Base-by-base conservation (phyloP, 1,140 invertebrate species). In the Caerostris extrusa region DNA sequence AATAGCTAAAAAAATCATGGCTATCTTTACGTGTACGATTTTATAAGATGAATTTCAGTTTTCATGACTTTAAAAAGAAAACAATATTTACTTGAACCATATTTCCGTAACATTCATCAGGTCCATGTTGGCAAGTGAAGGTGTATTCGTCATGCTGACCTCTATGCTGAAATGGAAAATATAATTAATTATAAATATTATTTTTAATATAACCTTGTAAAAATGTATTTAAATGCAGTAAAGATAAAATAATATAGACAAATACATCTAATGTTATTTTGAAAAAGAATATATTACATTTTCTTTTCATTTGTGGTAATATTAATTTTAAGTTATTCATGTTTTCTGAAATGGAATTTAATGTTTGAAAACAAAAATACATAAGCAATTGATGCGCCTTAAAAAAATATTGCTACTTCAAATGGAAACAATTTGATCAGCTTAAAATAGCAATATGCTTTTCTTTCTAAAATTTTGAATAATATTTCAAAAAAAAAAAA, bases 91-190 rank as follows among this genome's bases (percentile, higher is more conserved):
- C 94, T 71, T 95, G 95, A 17, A 95, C 93, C 83, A 91, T 95
- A 69, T 95, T 95, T 50, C 95, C 95, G 6, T 93, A 81, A 64
- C 95, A 95, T 94, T 95, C 95, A 5, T 90, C 92, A 8, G 91
- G 81, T 19, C 95, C 95, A 88, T 95, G 95, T 61, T 95, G 95
- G 58, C 95, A 95, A 8, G 55, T 19, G 57, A 95, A 95, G 4
- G 60, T 94, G 10, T 92, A 83, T 53, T 69, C 34, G 5, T 94
- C 94, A 14, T 71, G 90, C 0, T 91, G 55, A 14, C 90, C 90
- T 34, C 71, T 82, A 56, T 82, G 64, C 83, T 91, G n/a, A 55
- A 55, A 58, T 7, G 14, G 12, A 82, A 83, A 57, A 57, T 83
- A 83, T 58, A 12, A 10, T 3, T 50, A 10, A 71, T 19, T 19